Base-by-base conservation (phyloP, 92 coral and sea anemone species). In the Zoanthus sociatus region DNA sequence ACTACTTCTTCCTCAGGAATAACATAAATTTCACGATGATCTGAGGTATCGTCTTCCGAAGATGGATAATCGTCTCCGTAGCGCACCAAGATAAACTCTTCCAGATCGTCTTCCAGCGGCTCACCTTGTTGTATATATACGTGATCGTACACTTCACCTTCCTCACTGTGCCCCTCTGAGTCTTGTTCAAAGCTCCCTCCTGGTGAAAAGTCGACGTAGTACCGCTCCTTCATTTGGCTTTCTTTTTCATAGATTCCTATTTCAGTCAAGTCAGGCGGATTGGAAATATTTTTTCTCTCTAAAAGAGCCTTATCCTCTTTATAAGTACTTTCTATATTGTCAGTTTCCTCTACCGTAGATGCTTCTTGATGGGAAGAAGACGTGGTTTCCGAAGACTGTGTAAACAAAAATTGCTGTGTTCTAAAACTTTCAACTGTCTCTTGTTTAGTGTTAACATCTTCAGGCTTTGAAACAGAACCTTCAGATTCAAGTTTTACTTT, bases 21-120 rank as follows among this genome's bases (percentile, higher is more conserved):
- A 58, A 95, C 98, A 61, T 95, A 95, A 71, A 95, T 95, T 79
- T 93, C 94, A 21, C 98, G 93, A 53, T 95, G 98, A 76, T 95
- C 98, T 4, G 92, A 84, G 45, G 88, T 17, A 78, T 90, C 95
- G 47, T 95, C 98, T 50, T 89, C 97, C 6, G 90, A 92, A 30
- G 94, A 92, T 31, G 88, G 73, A 26, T 87, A 88, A 14, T 90
- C 92, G 32, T 92, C 93, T 51, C 88, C 90, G 68, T 95, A 95
- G 73, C 92, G 89, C 6, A 95, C 98, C 20, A 95, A 89, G 58
- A 95, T 95, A 55, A 95, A 95, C 72, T 95, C 98, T 69, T 95
- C 98, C 72, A 95, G 81, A 81, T 95, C 96, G 55, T 92, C 98
- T 63, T 88, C 93, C 64, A 91, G 74, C 6, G 95, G 97, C 9